Evolutionary conservation across 2,113 vertebrate species (phyloP).

Genomic region (Corythaeola cristata): DNA sequence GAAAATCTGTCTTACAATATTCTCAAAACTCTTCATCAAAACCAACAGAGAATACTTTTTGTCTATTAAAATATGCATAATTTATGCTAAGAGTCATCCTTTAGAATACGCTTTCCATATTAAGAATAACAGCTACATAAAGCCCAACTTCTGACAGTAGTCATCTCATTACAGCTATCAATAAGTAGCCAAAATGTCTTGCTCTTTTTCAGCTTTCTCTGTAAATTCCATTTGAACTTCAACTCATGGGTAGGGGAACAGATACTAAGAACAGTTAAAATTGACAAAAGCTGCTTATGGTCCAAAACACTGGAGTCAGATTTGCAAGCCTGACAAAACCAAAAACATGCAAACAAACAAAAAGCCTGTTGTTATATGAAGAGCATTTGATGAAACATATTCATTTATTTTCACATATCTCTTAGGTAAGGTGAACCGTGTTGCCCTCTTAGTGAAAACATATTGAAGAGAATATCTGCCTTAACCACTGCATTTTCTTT

Average conservation of each 20-base stretch:
- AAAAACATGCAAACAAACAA: neutral
- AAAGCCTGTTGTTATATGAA: neutral
- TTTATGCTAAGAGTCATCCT: neutral
- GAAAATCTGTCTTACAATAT: neutral
- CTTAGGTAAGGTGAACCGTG: neutral
- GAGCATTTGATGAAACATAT: neutral
- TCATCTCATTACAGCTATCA: neutral
- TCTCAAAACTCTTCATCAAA: neutral
- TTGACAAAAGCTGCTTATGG: neutral
- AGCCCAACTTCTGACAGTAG: neutral
- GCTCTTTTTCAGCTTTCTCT: neutral
- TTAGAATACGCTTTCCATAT: neutral
- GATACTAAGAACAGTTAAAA: neutral
- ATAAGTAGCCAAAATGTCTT: neutral
- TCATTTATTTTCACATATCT: neutral
- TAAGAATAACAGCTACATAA: neutral
- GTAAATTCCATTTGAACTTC: neutral
- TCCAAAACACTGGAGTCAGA: neutral
- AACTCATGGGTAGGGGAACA: neutral
- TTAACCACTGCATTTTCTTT: neutral
- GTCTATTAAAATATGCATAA: constrained; percentile 14
- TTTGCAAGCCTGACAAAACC: neutral
- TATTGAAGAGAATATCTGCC: neutral
- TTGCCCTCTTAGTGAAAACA: neutral
- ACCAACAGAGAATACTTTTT: neutral